Evolutionary conservation across 1,140 invertebrate genomes (phyloP).

Genomic region (Drosophila sp.): DNA sequence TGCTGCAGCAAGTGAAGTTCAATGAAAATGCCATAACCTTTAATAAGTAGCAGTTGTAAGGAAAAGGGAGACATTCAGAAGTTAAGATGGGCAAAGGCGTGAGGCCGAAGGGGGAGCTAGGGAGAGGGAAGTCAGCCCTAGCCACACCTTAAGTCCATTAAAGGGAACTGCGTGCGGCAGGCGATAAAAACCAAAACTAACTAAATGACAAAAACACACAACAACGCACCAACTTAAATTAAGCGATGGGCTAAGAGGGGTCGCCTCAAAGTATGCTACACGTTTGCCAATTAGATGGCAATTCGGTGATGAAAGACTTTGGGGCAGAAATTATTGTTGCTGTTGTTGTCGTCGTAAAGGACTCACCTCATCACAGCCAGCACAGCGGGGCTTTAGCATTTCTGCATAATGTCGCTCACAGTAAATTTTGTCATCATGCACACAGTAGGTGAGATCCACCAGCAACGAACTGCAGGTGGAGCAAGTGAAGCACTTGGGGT

Average conservation of each 20-base stretch:
- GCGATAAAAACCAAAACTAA: constrained; percentile 59
- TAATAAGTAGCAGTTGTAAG: constrained; percentile 7
- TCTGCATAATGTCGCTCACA: constrained; percentile 98
- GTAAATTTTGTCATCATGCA: constrained; percentile 92
- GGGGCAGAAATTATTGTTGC: no score
- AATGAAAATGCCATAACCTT: constrained; percentile 65
- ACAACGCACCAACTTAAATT: constrained; percentile 27
- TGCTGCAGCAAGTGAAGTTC: constrained; percentile 65
- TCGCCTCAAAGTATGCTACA: constrained; percentile 60
- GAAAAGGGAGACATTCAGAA: neutral
- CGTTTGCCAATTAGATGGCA: constrained; percentile 60
- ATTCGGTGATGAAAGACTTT: constrained; percentile 11
- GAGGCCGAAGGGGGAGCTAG: neutral
- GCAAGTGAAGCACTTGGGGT: constrained; percentile 95
- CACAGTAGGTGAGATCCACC: constrained; percentile 96
- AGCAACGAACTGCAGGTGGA: constrained; percentile 92
- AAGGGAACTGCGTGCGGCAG: constrained; percentile 60
- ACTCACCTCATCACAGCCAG: constrained; percentile 96
- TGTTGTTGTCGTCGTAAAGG: neutral
- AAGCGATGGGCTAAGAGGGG: constrained; percentile 5
- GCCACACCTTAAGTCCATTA: constrained; percentile 67
- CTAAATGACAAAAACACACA: constrained; percentile 44
- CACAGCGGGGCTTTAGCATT: constrained; percentile 94
- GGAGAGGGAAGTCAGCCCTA: constrained; percentile 7
- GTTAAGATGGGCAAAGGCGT: neutral